phyloP scores from a whole-genome alignment of 2,113 vertebrate species.

The Micronisus gabar region DNA sequence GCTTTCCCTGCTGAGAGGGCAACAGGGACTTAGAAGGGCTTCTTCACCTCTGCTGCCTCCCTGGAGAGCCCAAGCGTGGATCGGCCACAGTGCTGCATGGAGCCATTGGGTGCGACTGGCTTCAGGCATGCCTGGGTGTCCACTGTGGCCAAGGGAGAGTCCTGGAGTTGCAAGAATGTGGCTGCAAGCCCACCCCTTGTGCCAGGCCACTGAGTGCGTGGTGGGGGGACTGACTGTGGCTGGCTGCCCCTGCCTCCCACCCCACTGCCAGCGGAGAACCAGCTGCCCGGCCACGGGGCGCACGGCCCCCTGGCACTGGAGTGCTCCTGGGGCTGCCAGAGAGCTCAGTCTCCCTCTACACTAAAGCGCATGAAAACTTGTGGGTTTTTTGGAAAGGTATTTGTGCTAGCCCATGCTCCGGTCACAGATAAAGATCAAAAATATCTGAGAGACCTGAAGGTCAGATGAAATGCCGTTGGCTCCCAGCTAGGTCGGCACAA shows the following conservation, averaged over 20 bases:
- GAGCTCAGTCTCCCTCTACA: background rate
- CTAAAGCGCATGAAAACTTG: background rate
- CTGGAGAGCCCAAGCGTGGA: background rate
- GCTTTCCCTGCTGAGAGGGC: background rate
- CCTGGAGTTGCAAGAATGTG: background rate
- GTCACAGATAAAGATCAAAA: background rate
- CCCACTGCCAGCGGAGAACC: background rate
- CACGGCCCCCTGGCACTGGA: accelerated
- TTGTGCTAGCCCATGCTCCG: background rate
- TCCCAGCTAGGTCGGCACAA: background rate
- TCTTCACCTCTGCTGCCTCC: background rate
- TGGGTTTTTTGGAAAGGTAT: background rate
- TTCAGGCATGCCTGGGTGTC: background rate
- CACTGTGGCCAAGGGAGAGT: background rate
- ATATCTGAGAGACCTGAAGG: background rate
- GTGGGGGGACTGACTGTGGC: background rate
- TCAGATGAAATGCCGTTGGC: background rate
- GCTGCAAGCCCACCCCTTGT: background rate
- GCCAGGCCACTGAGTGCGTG: background rate
- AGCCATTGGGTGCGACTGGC: background rate
- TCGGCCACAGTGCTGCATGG: background rate
- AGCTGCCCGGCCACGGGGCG: accelerated
- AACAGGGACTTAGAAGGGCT: background rate
- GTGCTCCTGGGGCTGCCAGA: background rate
- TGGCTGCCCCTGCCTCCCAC: background rate